phyloP scores from a whole-genome alignment of 2,113 vertebrate species.

The Tetrao urogallus region DNA sequence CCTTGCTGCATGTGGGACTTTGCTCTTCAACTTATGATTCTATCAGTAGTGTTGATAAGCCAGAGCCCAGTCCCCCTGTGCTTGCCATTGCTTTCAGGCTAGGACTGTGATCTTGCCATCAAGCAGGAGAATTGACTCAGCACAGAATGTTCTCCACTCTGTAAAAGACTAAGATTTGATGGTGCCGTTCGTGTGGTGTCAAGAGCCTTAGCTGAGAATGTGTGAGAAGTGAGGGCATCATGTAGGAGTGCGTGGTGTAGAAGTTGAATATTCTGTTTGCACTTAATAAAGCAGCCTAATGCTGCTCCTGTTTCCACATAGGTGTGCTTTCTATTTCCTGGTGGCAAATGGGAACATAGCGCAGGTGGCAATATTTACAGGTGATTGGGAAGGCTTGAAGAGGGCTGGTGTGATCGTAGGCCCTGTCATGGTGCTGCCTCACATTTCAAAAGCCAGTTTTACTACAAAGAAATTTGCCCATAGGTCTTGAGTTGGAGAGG shows the following conservation, averaged over 20 bases:
- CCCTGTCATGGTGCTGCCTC: neutral
- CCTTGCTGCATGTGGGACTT: neutral
- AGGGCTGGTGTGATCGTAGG: neutral
- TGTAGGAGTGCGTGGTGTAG: neutral
- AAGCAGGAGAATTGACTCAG: neutral
- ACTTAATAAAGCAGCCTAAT: accelerated
- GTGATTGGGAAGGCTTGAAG: neutral
- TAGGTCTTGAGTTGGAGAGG: neutral
- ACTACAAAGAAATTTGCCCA: accelerated
- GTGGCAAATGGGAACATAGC: neutral
- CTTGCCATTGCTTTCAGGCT: neutral
- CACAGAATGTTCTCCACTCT: neutral
- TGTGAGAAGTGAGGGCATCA: neutral
- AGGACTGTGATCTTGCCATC: neutral
- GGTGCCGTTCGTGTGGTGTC: neutral
- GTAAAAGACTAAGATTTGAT: neutral
- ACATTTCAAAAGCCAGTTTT: neutral
- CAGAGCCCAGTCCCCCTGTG: neutral
- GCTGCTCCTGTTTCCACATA: neutral
- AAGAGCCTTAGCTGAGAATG: neutral
- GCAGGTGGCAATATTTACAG: neutral
- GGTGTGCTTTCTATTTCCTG: neutral
- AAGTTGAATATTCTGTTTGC: neutral
- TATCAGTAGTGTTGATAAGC: accelerated
- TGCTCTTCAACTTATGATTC: neutral